Evolutionary conservation across 2,888 invertebrate species (phyloP).

Genomic region (Aricia artaxerxes): DNA sequence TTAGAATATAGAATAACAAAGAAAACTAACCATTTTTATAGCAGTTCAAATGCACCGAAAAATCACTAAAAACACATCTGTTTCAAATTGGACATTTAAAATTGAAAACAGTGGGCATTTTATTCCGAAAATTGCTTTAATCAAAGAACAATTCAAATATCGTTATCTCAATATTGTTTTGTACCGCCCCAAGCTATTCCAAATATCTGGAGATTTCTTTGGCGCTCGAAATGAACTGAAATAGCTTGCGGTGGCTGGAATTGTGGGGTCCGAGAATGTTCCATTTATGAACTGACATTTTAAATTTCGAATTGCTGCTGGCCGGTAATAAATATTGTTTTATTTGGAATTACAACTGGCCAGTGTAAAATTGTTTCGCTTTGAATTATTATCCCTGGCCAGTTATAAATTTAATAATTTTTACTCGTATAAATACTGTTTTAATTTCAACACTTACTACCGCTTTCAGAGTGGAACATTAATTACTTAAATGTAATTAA

Average conservation of each 20-base stretch:
- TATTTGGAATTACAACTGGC: not conserved
- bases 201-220: constrained; percentile 27
- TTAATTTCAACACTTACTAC: not conserved
- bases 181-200: constrained; percentile 10
- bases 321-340: constrained; percentile 2
- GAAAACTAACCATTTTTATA: not conserved
- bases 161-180: constrained; percentile 27
- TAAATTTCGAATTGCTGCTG: constrained; percentile 9
- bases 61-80: not conserved
- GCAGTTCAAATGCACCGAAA: not conserved
- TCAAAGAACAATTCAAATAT: constrained; percentile 16
- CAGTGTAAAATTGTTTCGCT: not conserved
- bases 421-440: not conserved
- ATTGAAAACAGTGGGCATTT: constrained; percentile 2
- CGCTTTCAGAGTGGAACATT: too few species aligned
- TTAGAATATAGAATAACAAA: not conserved
- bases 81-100: not conserved
- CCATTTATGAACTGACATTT: constrained; percentile 21
- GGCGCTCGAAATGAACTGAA: constrained; percentile 23
- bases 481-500: too few species aligned
- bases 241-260: constrained; percentile 28
- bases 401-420: not conserved
- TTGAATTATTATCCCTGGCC: not conserved
- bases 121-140: not conserved
- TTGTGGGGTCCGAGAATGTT: constrained; percentile 20